These are phyloP conservation scores for Mesorhabditis sp. DNA, from an alignment of 2,888 invertebrate genomes.

Conservation along the genomic window DNA sequence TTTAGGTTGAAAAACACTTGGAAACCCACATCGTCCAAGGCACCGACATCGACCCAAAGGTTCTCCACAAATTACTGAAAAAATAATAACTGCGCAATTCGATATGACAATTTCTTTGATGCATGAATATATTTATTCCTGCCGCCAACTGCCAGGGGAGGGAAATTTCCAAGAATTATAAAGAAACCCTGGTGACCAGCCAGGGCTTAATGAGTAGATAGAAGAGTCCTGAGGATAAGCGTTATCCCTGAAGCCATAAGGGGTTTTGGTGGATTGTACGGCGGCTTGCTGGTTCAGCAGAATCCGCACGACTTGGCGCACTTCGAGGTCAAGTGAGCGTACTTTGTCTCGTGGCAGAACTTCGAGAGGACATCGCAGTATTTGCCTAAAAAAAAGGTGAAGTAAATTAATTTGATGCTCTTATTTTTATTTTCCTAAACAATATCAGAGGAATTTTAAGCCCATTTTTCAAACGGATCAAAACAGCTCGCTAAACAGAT, in stretches of 20 bases:
- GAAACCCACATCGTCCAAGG: slow-evolving; percentile 2
- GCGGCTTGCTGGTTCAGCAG: background rate
- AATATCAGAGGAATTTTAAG: no score
- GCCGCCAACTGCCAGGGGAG: background rate
- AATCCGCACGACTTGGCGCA: slow-evolving; percentile 5
- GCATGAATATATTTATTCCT: background rate
- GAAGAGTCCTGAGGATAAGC: no score
- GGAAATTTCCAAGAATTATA: background rate
- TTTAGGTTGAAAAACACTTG: slow-evolving; percentile 1
- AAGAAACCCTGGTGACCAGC: background rate
- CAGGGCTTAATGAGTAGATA: background rate
- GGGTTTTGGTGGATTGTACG: no score
- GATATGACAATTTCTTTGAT: background rate
- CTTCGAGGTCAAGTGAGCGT: background rate
- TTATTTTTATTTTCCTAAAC: no score
- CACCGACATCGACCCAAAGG: background rate
- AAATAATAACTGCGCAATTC: background rate
- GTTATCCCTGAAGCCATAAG: no score
- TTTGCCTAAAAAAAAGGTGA: background rate
- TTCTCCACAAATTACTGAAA: background rate
- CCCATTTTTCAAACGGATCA: no score
- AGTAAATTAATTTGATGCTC: background rate
- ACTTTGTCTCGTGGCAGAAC: slow-evolving; percentile 1
- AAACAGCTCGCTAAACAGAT: no score
- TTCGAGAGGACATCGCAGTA: background rate